Conservation (phyloP, 2,888 invertebrate species). For the Orthosia gracilis region DNA sequence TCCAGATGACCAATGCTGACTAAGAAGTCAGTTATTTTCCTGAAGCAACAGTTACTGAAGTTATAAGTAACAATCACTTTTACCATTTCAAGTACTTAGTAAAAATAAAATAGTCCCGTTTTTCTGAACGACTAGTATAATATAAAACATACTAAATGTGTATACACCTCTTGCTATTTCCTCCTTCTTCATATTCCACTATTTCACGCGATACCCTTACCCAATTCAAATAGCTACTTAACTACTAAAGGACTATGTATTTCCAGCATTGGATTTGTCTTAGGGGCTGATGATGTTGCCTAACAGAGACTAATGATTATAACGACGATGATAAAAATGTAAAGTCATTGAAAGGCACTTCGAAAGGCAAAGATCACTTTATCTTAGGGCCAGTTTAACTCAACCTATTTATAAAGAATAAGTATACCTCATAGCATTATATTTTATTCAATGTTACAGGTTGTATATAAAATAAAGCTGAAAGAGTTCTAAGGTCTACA, state of each 20-base stretch:
- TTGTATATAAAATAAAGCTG: too few species aligned
- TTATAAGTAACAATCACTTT: not conserved
- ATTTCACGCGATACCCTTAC: too few species aligned
- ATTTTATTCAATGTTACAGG: too few species aligned
- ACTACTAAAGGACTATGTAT: not conserved
- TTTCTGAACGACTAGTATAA: too few species aligned
- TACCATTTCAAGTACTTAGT: not conserved
- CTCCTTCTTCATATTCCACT: too few species aligned
- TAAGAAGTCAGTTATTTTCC: not conserved
- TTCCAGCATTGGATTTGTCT: not conserved
- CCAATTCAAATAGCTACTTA: not conserved
- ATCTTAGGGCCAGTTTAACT: too few species aligned
- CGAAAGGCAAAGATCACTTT: not conserved
- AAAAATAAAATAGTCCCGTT: too few species aligned
- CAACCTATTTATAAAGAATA: too few species aligned
- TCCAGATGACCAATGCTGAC: not conserved
- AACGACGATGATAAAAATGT: not conserved
- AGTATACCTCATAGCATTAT: too few species aligned
- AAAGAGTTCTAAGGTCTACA: slow-evolving; percentile 1
- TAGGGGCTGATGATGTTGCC: not conserved
- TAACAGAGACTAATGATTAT: not conserved
- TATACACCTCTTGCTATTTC: too few species aligned
- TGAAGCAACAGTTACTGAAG: slow-evolving; percentile 1
- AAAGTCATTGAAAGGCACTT: not conserved
- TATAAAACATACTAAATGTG: too few species aligned